Conservation (phyloP, 2,113 vertebrate genomes). For the Etia nguti region DNA sequence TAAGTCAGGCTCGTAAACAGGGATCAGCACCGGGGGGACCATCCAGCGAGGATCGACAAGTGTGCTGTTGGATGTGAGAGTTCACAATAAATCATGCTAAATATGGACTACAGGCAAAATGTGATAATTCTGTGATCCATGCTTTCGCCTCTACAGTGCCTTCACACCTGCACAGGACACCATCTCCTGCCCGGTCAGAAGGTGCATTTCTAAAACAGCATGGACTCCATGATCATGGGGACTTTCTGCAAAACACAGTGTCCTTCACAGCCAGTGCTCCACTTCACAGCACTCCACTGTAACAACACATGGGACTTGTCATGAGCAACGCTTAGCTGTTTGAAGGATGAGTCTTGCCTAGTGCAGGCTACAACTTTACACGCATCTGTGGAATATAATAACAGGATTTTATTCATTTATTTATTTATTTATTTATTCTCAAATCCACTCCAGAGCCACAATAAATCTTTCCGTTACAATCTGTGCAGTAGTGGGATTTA, state of each 20-base stretch:
- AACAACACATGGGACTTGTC: conserved; percentile 20
- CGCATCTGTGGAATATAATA: neutral
- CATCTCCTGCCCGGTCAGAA: neutral
- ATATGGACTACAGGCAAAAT: neutral
- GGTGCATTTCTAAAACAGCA: neutral
- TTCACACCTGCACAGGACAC: neutral
- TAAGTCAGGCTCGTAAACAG: conserved; percentile 12
- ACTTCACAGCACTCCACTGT: neutral
- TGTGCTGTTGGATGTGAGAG: neutral
- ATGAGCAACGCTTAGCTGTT: conserved; percentile 33
- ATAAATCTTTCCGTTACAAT: neutral
- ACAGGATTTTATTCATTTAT: neutral
- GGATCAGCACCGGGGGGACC: neutral
- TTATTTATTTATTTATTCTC: neutral
- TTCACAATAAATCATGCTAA: conserved; percentile 16
- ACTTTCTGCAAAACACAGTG: neutral
- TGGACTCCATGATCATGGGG: neutral
- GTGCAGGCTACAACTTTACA: neutral
- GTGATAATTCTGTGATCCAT: neutral
- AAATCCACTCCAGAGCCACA: neutral
- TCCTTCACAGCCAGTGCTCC: neutral
- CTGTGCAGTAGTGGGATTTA: neutral
- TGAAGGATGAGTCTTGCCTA: neutral
- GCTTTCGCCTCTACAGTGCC: neutral
- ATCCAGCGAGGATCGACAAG: neutral